Evolutionary conservation across 2,113 vertebrate genomes (phyloP).

Genomic region (Eptesicus fuscus): DNA sequence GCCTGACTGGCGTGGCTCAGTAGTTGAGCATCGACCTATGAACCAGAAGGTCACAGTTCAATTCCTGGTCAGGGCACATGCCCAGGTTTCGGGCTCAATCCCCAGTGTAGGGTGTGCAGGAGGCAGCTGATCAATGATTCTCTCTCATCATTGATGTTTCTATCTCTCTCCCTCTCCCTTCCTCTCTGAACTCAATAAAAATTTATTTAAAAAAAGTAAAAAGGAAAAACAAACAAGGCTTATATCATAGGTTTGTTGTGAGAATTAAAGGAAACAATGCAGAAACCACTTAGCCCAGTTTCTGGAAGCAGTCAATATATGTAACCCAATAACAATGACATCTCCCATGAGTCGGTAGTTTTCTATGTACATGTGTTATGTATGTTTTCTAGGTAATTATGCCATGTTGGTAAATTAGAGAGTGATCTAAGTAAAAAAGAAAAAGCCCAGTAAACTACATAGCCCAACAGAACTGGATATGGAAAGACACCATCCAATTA

Average conservation of each 20-base stretch:
- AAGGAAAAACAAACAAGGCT: not conserved
- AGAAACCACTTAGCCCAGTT: not conserved
- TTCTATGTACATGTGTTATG: not conserved
- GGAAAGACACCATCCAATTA: not conserved
- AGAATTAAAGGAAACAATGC: not conserved
- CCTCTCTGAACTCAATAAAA: too few species aligned
- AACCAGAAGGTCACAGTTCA: too few species aligned
- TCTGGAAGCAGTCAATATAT: not conserved
- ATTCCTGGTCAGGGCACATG: too few species aligned
- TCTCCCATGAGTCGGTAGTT: not conserved
- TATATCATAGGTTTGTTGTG: not conserved
- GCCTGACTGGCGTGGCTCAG: not conserved
- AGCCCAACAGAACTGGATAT: not conserved
- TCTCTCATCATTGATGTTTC: too few species aligned
- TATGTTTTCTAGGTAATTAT: not conserved
- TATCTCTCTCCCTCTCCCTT: too few species aligned
- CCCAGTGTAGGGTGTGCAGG: too few species aligned
- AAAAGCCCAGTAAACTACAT: not conserved
- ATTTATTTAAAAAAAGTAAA: not conserved
- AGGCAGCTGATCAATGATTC: too few species aligned
- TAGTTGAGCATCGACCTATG: too few species aligned
- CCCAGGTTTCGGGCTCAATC: too few species aligned
- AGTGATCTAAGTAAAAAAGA: not conserved
- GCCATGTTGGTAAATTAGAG: not conserved
- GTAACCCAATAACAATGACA: not conserved